Evolutionary conservation across 2,113 vertebrate species (phyloP).

Genomic region (Elephantulus edwardii): DNA sequence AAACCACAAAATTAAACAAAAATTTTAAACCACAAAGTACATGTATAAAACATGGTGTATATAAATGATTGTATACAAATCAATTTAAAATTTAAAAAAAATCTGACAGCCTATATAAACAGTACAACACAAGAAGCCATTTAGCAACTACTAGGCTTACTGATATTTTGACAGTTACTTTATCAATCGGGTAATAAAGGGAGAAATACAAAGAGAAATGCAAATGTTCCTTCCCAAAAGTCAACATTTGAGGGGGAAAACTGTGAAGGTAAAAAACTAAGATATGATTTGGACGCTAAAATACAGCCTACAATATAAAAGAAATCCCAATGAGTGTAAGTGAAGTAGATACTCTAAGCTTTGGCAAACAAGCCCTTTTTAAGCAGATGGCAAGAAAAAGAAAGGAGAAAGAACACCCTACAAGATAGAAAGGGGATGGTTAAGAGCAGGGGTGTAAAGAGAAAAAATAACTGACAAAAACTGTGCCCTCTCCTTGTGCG

Average conservation of each 20-base stretch:
- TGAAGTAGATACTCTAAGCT: not conserved
- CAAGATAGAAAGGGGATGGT: too few species aligned
- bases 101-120: not conserved
- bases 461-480: not conserved
- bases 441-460: too few species aligned
- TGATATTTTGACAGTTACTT: constrained; percentile 9
- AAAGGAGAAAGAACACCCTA: not conserved
- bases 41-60: too few species aligned
- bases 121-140: constrained; percentile 21
- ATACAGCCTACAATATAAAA: not conserved
- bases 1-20: too few species aligned
- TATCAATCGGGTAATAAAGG: not conserved
- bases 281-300: constrained; percentile 4
- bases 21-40: too few species aligned
- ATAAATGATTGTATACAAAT: too few species aligned
- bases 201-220: constrained; percentile 3
- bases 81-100: too few species aligned
- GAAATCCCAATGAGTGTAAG: not conserved
- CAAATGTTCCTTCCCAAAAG: not conserved
- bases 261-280: not conserved
- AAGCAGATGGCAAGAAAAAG: not conserved
- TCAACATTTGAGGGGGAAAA: constrained; percentile 44
- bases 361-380: not conserved
- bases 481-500: not conserved
- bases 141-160: not conserved